Evolutionary conservation across 2,797 vertebrate species (phyloP).

Genomic region (Acrocephalus scirpaceus): DNA sequence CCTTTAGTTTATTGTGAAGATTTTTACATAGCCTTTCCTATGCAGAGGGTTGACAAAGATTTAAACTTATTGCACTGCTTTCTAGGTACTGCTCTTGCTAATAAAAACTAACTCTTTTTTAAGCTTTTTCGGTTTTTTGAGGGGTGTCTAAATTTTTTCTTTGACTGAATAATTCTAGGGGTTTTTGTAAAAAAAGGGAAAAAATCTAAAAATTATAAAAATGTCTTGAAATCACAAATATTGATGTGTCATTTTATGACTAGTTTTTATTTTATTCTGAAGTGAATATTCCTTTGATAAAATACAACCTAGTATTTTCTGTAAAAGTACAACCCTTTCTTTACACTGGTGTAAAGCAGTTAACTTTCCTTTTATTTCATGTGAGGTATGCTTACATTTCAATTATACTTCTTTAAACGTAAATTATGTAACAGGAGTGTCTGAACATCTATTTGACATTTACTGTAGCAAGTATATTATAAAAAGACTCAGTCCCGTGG

Average conservation of each 20-base stretch:
- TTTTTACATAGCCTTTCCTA: neutral
- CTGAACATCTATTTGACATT: neutral
- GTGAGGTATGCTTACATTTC: neutral
- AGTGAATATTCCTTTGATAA: neutral
- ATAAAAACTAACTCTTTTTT: neutral
- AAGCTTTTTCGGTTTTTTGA: neutral
- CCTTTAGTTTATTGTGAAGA: neutral
- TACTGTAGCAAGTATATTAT: neutral
- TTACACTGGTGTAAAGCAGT: neutral
- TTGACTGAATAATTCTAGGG: neutral
- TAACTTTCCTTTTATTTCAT: neutral
- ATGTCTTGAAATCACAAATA: neutral
- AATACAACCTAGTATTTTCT: neutral
- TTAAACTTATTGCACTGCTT: neutral
- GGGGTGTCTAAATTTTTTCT: neutral
- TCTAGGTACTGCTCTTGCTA: neutral
- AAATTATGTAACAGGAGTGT: neutral
- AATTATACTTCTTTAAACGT: neutral
- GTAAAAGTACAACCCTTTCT: neutral
- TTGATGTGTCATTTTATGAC: neutral
- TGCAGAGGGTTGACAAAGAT: neutral
- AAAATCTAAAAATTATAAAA: neutral
- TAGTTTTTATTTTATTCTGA: neutral
- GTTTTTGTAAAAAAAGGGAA: neutral
- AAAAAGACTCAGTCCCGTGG: neutral